Evolutionary conservation across 2,797 vertebrate species (phyloP).

Genomic region (Bucorvus abyssinicus): DNA sequence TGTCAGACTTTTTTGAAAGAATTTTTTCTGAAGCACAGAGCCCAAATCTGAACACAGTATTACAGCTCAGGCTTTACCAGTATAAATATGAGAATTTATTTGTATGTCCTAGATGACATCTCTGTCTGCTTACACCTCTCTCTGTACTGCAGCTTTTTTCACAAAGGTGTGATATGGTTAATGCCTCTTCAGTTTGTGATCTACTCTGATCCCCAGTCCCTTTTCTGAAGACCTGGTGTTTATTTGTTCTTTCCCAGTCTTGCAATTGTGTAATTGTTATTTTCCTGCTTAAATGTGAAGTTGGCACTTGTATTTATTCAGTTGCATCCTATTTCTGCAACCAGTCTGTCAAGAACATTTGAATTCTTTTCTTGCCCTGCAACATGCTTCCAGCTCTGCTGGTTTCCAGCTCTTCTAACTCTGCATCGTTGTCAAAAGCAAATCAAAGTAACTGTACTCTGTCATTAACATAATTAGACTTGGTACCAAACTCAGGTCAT

Average conservation of each 20-base stretch:
- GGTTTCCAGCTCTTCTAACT: too few species aligned
- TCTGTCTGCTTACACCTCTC: not conserved
- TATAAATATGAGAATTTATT: not conserved
- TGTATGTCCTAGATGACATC: slow-evolving; percentile 17
- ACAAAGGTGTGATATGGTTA: not conserved
- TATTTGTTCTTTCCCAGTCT: not conserved
- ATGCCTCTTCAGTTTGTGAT: not conserved
- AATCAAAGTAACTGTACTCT: not conserved
- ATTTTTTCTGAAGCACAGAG: not conserved
- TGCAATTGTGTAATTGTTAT: not conserved
- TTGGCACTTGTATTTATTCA: not conserved
- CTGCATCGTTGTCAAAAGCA: not conserved
- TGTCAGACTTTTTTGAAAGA: not conserved
- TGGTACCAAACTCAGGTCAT: not conserved
- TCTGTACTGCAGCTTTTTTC: not conserved
- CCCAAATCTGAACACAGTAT: not conserved
- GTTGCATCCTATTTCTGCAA: slow-evolving; percentile 8
- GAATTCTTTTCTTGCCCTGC: not conserved
- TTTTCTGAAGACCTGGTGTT: not conserved
- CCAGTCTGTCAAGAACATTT: not conserved
- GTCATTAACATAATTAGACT: not conserved
- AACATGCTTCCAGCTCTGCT: not conserved
- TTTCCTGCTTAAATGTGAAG: not conserved
- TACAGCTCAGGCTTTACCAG: not conserved
- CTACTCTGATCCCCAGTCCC: not conserved